Evolutionary conservation across 2,888 invertebrate genomes (phyloP).

Genomic region (Encarsia formosa): DNA sequence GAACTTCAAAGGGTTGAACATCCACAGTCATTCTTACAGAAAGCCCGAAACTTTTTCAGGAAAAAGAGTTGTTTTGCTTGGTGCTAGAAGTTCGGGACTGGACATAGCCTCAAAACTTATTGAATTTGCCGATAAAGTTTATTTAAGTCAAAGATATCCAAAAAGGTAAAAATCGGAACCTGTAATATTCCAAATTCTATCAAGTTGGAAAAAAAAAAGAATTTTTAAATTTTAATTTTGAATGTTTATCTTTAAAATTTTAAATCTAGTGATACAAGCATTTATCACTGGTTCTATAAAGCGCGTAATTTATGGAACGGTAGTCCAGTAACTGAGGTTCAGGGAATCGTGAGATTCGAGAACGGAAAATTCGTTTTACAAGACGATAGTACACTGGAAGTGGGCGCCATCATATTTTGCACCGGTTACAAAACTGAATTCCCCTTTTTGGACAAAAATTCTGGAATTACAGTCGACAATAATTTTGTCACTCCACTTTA

Average conservation of each 20-base stretch:
- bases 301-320: no score
- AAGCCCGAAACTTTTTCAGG: conserved; percentile 59
- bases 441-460: conserved; percentile 64
- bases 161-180: no score
- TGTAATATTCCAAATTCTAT: no score
- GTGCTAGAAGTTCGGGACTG: conserved; percentile 70
- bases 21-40: conserved; percentile 76
- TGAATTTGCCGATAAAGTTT: conserved; percentile 52
- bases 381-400: conserved; percentile 58
- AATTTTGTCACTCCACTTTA: conserved; percentile 69
- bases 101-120: conserved; percentile 68
- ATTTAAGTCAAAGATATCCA: conserved; percentile 56
- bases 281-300: no score
- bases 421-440: conserved; percentile 73
- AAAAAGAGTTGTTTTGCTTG: conserved; percentile 63
- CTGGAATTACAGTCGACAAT: conserved; percentile 52
- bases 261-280: no score
- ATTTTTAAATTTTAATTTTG: no score
- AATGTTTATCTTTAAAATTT: no score
- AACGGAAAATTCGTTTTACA: conserved; percentile 47
- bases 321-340: not conserved
- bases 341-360: conserved; percentile 9
- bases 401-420: conserved; percentile 67
- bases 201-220: no score
- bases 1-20: conserved; percentile 56